Evolutionary conservation across 2,113 vertebrate genomes (phyloP).

Genomic region (Thymallus thymallus): DNA sequence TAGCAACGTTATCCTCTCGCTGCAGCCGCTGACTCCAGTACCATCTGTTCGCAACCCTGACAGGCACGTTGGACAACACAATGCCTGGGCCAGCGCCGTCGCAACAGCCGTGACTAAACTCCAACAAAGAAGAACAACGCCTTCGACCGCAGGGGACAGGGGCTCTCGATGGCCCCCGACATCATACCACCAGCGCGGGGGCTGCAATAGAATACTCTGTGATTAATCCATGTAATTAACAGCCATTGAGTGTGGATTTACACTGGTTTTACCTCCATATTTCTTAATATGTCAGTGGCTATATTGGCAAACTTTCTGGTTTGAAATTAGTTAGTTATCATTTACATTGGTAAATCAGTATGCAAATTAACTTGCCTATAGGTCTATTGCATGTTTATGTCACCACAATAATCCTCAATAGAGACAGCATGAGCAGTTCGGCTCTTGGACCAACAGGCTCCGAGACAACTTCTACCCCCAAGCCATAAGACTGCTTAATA

Average conservation of each 20-base stretch:
- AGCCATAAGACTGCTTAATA: too few relatives aligned
- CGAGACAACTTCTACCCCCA: too few relatives aligned
- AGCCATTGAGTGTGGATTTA: conserved; percentile 16
- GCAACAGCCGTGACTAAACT: conserved; percentile 55
- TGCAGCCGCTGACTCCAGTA: conserved; percentile 66
- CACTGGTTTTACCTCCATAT: background rate
- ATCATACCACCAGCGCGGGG: conserved; percentile 17
- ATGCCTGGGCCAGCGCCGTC: conserved; percentile 81
- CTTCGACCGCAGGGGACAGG: conserved; percentile 21
- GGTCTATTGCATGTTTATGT: too few relatives aligned
- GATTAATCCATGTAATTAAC: conserved; percentile 38
- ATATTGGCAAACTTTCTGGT: too few relatives aligned
- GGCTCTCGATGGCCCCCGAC: conserved; percentile 17
- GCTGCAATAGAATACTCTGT: conserved; percentile 17
- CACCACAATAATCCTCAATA: too few relatives aligned
- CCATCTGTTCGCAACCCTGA: conserved; percentile 83
- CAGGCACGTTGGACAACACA: conserved; percentile 79
- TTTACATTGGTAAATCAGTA: too few relatives aligned
- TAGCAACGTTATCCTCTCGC: conserved; percentile 58
- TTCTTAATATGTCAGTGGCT: too few relatives aligned
- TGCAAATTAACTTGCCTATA: background rate
- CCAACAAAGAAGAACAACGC: conserved; percentile 37
- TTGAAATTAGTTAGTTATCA: too few relatives aligned
- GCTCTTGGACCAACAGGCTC: too few relatives aligned
- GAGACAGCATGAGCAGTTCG: too few relatives aligned